Evolutionary conservation across 2,113 vertebrate species (phyloP), one percentile per base, ranked within the genome.

Genomic region (Willisornis vidua): DNA sequence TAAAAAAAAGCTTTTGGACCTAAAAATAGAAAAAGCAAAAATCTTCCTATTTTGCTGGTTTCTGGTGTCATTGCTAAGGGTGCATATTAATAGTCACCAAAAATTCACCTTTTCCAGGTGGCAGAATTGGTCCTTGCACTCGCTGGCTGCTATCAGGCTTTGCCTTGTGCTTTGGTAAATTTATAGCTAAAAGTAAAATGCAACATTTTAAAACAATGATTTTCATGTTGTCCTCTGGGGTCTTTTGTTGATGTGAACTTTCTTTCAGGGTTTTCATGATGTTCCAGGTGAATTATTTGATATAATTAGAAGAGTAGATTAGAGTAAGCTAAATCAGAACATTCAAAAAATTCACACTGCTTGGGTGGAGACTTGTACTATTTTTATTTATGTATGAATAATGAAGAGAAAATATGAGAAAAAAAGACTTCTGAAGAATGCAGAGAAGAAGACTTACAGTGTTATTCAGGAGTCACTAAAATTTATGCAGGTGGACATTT

Each of bases 291-390:
- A 96, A 96, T 96, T 97, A 95, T 18, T 58, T 37, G 37, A 39
- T 92, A 41, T 93, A 85, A 97, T 97, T 95, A 93, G 89, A 89
- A 70, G 61, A 91, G 48, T 77, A 80, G 91, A 94, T 90, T 84
- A 94, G 49, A 45, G 39, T 37, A 96, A 84, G 52, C 33, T 72
- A 17, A 61, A 95, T 65, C 61, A 72, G 95, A 73, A 68, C 49
- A 25, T 97, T 91, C 46, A 67, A 87, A 95, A 71, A 63, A 67
- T 54, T 54, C 39, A 51, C 24, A 14, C 22, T 91, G 68, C 74
- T 26, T 90, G 84, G 22, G 66, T 49, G 55, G 35, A 84, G 10
- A 75, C 49, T 9, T 46, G 15, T 80, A 80, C 49, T 48, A 18
- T 18, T 70, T 45, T 52, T 63, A 3, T 59, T 51, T 28, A 3